Conservation (phyloP, 2,888 invertebrate species). For the Drosophila helvetica region DNA sequence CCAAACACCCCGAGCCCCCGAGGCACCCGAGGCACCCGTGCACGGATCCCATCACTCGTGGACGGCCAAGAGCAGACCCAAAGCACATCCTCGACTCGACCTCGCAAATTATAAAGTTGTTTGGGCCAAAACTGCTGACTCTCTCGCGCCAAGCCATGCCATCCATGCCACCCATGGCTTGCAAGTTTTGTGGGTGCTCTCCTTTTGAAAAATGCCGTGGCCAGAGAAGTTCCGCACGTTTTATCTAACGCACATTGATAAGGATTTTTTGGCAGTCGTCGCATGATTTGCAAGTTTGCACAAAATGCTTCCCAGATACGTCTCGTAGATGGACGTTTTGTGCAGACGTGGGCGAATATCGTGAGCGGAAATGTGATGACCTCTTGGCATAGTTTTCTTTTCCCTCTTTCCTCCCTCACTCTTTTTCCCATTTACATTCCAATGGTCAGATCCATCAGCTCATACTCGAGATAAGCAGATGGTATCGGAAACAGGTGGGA, state of each 20-base stretch:
- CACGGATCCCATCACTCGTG: background rate
- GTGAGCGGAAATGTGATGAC: slow-evolving; percentile 37
- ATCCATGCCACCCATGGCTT: slow-evolving; percentile 45
- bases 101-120: slow-evolving; percentile 76
- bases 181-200: slow-evolving; percentile 62
- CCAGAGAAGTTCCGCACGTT: slow-evolving; percentile 64
- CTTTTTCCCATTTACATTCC: slow-evolving; percentile 28
- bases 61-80: slow-evolving; percentile 27
- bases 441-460: slow-evolving; percentile 27
- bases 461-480: slow-evolving; percentile 5
- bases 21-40: background rate
- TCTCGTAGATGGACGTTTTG: slow-evolving; percentile 46
- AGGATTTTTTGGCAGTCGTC: slow-evolving; percentile 73
- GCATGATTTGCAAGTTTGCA: slow-evolving; percentile 78
- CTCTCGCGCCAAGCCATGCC: slow-evolving; percentile 15
- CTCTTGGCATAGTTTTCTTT: slow-evolving; percentile 28
- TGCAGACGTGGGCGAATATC: slow-evolving; percentile 67
- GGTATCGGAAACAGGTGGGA: slow-evolving; percentile 31
- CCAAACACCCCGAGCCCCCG: background rate
- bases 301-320: slow-evolving; percentile 53
- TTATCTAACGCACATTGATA: slow-evolving; percentile 74
- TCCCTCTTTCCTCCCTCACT: background rate
- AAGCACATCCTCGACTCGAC: slow-evolving; percentile 57
- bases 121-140: slow-evolving; percentile 71
- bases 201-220: slow-evolving; percentile 49